These are phyloP conservation scores for Eueremaeus valkanovi DNA, from an alignment of 2,888 invertebrate species.

Conservation along the genomic window DNA sequence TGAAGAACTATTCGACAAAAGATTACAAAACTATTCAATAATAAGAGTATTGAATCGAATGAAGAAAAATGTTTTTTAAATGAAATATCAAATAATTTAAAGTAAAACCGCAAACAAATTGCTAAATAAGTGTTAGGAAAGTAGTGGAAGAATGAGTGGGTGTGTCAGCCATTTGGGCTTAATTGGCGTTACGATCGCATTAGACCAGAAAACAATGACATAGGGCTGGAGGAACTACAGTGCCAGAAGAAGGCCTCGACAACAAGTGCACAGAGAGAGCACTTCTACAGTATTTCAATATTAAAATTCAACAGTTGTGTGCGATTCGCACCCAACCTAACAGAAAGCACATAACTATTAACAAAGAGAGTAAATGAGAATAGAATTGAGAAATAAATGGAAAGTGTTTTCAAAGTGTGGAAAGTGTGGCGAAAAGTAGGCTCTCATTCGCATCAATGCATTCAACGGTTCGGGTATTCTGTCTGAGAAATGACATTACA, in stretches of 20 bases:
- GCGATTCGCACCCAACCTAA: constrained; percentile 15
- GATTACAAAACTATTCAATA: too few species aligned
- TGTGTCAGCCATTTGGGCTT: constrained; percentile 11
- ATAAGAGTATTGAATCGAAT: too few species aligned
- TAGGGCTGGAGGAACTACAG: too few species aligned
- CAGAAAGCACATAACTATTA: not conserved
- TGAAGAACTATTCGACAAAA: too few species aligned
- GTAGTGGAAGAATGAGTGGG: not conserved
- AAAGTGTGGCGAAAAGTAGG: not conserved
- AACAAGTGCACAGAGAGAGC: not conserved
- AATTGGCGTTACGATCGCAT: constrained; percentile 5
- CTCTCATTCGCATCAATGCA: not conserved
- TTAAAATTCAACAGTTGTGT: constrained; percentile 6
- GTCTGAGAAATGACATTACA: not conserved
- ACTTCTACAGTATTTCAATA: not conserved
- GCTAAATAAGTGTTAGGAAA: not conserved
- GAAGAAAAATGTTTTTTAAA: too few species aligned
- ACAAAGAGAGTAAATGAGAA: not conserved
- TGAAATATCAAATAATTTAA: not conserved
- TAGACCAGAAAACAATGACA: constrained; percentile 28
- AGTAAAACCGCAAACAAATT: not conserved
- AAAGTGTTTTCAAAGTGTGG: not conserved
- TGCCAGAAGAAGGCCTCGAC: not conserved
- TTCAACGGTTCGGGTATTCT: not conserved
- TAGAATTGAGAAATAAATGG: not conserved